Conservation (phyloP, 2,888 invertebrate genomes). For the Rotaria macrura region DNA sequence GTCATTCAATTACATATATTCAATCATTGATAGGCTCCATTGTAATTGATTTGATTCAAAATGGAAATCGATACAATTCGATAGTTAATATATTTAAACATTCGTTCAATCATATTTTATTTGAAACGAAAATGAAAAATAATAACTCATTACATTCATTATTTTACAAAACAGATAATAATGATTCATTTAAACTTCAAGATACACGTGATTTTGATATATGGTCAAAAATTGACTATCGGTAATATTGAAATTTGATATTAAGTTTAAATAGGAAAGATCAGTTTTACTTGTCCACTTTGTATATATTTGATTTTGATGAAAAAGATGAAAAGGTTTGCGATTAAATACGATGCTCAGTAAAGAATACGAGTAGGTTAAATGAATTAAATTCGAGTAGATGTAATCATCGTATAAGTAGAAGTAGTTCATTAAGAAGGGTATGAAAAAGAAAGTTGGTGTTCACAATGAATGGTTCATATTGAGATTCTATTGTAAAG, state of each 20-base stretch:
- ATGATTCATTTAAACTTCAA: background rate
- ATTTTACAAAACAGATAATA: background rate
- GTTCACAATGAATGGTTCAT: no score
- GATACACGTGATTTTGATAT: constrained; percentile 8
- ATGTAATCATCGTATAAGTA: no score
- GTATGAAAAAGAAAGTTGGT: no score
- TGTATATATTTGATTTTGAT: no score
- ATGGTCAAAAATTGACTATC: constrained; percentile 1
- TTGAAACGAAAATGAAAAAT: background rate
- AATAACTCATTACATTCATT: background rate
- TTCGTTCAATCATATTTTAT: background rate
- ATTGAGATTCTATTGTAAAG: no score
- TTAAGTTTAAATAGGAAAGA: no score
- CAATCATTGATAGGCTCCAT: background rate
- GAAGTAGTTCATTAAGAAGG: no score
- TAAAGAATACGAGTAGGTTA: no score
- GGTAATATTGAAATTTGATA: background rate
- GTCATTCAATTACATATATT: background rate
- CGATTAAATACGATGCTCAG: no score
- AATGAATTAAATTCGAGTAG: no score
- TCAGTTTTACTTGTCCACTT: no score
- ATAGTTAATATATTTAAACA: background rate
- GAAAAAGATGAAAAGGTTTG: no score
- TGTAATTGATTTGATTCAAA: background rate
- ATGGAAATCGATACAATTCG: background rate